A percentile compares a stretch with the other conserved stretches of the same genome.
phyloP scores from a whole-genome alignment of 2,888 invertebrate species.

The Carcina quercana region DNA sequence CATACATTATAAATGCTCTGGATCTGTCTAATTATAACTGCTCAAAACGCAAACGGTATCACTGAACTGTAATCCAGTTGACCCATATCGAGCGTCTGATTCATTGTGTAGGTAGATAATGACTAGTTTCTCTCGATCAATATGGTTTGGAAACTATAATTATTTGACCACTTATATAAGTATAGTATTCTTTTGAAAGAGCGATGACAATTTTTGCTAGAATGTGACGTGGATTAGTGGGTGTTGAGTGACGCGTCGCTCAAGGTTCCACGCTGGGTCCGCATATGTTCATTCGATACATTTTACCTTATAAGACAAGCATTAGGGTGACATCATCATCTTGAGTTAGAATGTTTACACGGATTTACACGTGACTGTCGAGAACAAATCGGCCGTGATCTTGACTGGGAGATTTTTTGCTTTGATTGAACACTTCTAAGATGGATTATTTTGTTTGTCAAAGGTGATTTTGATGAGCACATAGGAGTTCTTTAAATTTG shows the following conservation, averaged over 20 bases:
- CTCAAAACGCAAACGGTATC: constrained; percentile 2
- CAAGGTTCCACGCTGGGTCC: constrained; percentile 27
- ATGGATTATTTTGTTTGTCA: too few relatives aligned
- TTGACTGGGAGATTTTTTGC: constrained; percentile 19
- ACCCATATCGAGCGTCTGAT: constrained; percentile 13
- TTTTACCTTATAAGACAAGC: constrained; percentile 44
- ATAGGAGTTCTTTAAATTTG: too few relatives aligned
- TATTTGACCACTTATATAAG: constrained; percentile 30
- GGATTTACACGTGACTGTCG: constrained; percentile 18
- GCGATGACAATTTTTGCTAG: constrained; percentile 27
- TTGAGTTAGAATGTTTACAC: constrained; percentile 46
- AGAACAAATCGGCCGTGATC: constrained; percentile 28
- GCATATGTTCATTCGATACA: constrained; percentile 31
- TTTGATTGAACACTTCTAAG: too few relatives aligned
- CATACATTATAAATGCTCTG: too few relatives aligned
- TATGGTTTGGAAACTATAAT: constrained; percentile 23
- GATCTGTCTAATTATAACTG: not conserved
- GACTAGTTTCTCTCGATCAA: constrained; percentile 18
- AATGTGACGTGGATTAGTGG: constrained; percentile 34
- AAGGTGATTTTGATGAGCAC: too few relatives aligned
- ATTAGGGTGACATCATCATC: constrained; percentile 53
- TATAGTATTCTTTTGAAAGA: constrained; percentile 26
- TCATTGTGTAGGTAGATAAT: constrained; percentile 19
- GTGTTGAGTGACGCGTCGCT: constrained; percentile 43
- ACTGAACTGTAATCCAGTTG: constrained; percentile 1